Evolutionary conservation across 1,140 invertebrate species (phyloP), one percentile per base, ranked within the genome.

Genomic region (Helicoverpa armigera): DNA sequence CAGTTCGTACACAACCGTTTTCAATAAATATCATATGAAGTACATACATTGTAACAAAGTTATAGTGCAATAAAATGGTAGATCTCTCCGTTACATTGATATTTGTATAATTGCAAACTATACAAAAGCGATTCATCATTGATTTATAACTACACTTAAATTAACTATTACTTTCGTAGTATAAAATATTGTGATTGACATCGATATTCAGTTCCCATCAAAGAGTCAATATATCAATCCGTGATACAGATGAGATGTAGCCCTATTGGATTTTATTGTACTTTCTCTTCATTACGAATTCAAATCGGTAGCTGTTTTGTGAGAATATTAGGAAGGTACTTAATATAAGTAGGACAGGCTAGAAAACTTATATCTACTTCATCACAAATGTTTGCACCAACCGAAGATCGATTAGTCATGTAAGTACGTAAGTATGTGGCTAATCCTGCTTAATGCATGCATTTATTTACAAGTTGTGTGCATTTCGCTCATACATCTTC

Each of bases 241-340:
- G 29, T 43, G 61, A 43, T 65, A 65, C 5, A 43, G 31, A 65
- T 48, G 31, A 48, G 13, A n/a, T 54, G 53, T 54, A 31, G 63
- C 63, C 63, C 35, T 65, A 16, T 65, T 9, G 31, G 2, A 10
- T n/a, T 29, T 7, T 48, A 48, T 65, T 65, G 29, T 31, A 65
- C 35, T 65, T 65, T 65, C 63, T 48, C 63, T 65, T 65, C 29
- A 73, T 56, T 73, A 73, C 53, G 12, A 14, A 73, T 56, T 56
- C 70, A 53, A 29, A 56, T 58, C 70, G 56, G 29, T 73, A 73
- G 51, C 51, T 73, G 70, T 73, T 16, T 1, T 10, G 3, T 48
- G 18, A 53, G 18, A 53, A 70, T 23, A 50, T 51, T 43, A 43
- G 23, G 1, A 1, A 23, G 23, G 1, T 23, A 23, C 23, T 23